A percentile compares a stretch with the other conserved stretches of the same genome.
Conservation (phyloP, 2,113 vertebrate species). For the Emydocephalus ijimae region DNA sequence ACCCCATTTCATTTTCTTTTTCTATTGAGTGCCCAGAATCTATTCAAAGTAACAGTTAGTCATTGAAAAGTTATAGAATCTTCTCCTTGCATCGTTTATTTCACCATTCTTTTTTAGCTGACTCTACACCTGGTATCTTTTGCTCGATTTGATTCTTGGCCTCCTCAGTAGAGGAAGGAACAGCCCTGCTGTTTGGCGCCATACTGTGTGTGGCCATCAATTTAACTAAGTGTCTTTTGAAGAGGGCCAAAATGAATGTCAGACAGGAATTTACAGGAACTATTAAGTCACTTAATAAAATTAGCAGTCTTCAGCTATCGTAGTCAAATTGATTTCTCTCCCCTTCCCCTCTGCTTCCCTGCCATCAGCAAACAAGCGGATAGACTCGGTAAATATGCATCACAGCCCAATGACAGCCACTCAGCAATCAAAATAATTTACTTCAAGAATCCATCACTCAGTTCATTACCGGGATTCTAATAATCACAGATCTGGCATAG, state of each 20-base stretch:
- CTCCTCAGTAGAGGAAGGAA: background rate
- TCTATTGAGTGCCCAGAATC: accelerated
- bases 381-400: conserved; percentile 51
- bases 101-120: background rate
- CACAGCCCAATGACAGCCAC: conserved; percentile 48
- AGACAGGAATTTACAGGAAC: conserved; percentile 46
- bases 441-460: conserved; percentile 57
- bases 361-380: conserved; percentile 46
- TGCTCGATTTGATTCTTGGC: background rate
- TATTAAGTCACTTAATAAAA: conserved; percentile 44
- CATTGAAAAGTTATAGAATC: background rate
- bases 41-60: background rate
- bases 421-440: conserved; percentile 58
- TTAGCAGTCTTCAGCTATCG: conserved; percentile 43
- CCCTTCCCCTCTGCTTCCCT: conserved; percentile 48
- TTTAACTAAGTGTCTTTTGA: conserved; percentile 29
- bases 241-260: conserved; percentile 18
- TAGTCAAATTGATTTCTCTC: conserved; percentile 29
- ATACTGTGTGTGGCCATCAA: conserved; percentile 21
- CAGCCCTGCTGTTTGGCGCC: background rate
- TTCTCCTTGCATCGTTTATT: accelerated
- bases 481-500: conserved; percentile 14
- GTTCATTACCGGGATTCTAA: conserved; percentile 30
- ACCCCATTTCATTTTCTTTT: background rate
- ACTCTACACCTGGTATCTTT: background rate